Percentiles rank a stretch among this genome's conserved stretches.
phyloP scores from a whole-genome alignment of 2,888 invertebrate species.

The Clanis bilineata region DNA sequence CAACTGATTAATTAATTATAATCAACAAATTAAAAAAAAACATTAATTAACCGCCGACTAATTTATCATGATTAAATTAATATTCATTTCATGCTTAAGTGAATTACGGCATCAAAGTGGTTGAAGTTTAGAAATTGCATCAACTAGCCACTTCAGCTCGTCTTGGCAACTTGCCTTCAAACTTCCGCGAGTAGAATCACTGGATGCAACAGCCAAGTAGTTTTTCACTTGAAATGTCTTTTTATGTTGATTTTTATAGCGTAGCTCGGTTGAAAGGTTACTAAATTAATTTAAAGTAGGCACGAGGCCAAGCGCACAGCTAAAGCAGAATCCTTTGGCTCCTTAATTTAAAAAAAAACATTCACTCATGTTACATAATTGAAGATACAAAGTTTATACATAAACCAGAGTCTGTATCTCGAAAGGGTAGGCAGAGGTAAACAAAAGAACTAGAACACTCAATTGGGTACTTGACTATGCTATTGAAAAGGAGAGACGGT shows the following conservation, averaged over 20 bases:
- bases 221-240: slow-evolving; percentile 16
- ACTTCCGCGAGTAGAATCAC: slow-evolving; percentile 26
- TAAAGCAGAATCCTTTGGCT: no score
- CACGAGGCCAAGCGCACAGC: neutral
- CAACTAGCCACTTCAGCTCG: slow-evolving; percentile 47
- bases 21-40: neutral
- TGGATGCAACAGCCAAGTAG: slow-evolving; percentile 2
- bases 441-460: no score
- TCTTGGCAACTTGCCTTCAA: slow-evolving; percentile 55
- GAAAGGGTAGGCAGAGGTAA: no score
- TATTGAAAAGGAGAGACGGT: slow-evolving; percentile 98
- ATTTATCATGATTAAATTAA: neutral
- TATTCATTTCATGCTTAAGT: slow-evolving; percentile 36
- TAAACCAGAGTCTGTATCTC: no score
- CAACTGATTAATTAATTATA: no score
- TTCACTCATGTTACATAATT: no score
- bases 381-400: no score
- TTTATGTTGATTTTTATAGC: slow-evolving; percentile 27
- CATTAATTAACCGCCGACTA: neutral
- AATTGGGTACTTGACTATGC: no score
- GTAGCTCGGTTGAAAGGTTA: slow-evolving; percentile 14
- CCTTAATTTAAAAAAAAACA: no score
- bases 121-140: slow-evolving; percentile 31
- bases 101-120: slow-evolving; percentile 37
- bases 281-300: neutral